Percentiles rank a stretch among this genome's conserved stretches.
phyloP scores from a whole-genome alignment of 2,888 invertebrate species.

The Chrysina gloriosa region DNA sequence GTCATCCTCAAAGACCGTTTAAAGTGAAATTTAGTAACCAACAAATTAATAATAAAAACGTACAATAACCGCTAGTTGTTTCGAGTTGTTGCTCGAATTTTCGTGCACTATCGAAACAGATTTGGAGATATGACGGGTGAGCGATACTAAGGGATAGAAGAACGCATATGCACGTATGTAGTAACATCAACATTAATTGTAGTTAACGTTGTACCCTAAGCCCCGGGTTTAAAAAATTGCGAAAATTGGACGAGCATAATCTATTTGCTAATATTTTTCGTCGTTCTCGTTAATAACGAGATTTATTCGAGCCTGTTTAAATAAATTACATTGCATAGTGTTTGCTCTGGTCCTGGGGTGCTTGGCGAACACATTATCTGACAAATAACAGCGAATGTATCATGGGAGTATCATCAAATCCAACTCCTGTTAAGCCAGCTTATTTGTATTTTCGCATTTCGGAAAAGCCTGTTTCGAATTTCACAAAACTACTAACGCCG shows the following conservation, averaged over 20 bases:
- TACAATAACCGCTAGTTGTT: no score
- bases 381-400: not conserved
- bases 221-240: not conserved
- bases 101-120: no score
- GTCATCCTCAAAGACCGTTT: no score
- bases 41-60: no score
- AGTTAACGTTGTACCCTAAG: not conserved
- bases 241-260: not conserved
- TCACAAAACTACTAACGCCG: not conserved
- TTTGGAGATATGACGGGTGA: no score
- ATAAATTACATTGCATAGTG: not conserved
- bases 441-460: not conserved
- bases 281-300: not conserved
- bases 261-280: not conserved
- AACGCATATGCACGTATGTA: no score
- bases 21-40: no score
- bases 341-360: not conserved
- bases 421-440: not conserved
- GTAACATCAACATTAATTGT: no score
- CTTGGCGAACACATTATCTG: not conserved
- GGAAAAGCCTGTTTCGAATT: not conserved
- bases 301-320: slow-evolving; percentile 4
- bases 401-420: not conserved
- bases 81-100: no score
- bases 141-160: no score